Conservation (phyloP, 1,140 invertebrate genomes). For the Choristoneura fumiferana region DNA sequence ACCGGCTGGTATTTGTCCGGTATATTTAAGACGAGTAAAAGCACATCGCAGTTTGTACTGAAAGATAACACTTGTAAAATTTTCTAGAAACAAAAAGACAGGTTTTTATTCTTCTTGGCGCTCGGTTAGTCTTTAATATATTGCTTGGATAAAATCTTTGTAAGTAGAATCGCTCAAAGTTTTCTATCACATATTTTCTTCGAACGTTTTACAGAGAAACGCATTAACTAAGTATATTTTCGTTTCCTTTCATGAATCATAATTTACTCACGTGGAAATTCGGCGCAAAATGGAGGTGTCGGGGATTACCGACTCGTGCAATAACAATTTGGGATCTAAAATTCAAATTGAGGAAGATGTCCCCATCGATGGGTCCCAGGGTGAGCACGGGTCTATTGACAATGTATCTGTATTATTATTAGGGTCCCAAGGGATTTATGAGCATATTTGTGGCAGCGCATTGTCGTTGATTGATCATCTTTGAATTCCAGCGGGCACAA, state of each 20-base stretch:
- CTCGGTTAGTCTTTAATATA: no score
- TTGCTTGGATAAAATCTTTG: not conserved
- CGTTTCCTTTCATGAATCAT: conserved; percentile 11
- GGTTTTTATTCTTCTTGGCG: no score
- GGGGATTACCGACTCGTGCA: conserved; percentile 11
- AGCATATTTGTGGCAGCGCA: not conserved
- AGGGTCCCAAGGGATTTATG: conserved; percentile 1
- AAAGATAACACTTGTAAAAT: no score
- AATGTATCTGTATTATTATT: conserved; percentile 12
- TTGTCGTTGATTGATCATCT: conserved; percentile 11
- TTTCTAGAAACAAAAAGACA: no score
- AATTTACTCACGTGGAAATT: not conserved
- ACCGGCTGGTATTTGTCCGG: no score
- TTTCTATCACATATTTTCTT: conserved; percentile 1
- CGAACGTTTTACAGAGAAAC: not conserved
- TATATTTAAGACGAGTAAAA: no score
- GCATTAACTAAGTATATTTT: conserved; percentile 11
- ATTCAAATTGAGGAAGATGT: conserved; percentile 14
- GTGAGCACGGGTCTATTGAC: not conserved
- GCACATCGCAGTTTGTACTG: no score
- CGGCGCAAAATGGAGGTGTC: conserved; percentile 4
- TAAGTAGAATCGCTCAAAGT: not conserved
- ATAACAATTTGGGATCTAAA: conserved; percentile 18
- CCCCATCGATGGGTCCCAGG: not conserved
- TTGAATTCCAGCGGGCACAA: not conserved